Percentiles rank a stretch among this genome's conserved stretches.
These are phyloP conservation scores for Microplitis demolitor DNA, from an alignment of 1,140 invertebrate genomes.

Conservation along the genomic window DNA sequence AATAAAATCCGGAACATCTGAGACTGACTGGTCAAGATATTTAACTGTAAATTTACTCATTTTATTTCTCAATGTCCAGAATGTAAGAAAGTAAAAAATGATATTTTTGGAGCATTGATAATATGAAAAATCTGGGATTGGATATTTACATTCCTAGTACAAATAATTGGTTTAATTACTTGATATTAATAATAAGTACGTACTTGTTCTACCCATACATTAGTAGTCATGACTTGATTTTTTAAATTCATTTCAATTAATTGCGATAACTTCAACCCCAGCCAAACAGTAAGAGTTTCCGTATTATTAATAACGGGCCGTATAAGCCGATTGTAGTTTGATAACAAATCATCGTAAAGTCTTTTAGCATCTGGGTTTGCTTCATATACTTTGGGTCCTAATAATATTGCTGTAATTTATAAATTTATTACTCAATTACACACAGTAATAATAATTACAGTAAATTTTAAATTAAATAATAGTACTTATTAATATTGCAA, in stretches of 20 bases:
- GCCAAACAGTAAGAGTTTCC: constrained; percentile 89
- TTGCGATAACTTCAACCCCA: constrained; percentile 92
- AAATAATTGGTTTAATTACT: not conserved
- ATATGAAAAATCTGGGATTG: not conserved
- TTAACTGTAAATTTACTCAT: not conserved
- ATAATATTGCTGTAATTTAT: constrained; percentile 4
- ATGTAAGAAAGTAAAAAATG: no score
- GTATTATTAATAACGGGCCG: constrained; percentile 93
- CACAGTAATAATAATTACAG: no score
- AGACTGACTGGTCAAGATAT: not conserved
- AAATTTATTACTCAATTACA: not conserved
- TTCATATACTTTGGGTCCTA: constrained; percentile 64
- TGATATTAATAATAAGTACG: constrained; percentile 21
- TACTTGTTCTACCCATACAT: constrained; percentile 92
- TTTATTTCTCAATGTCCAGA: not conserved
- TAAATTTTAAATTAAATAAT: no score
- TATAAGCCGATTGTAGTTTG: constrained; percentile 96
- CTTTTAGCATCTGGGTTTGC: constrained; percentile 90
- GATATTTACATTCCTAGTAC: not conserved
- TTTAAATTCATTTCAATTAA: constrained; percentile 95
- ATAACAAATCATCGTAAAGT: constrained; percentile 89
- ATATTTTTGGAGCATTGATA: not conserved
- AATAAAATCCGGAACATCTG: not conserved
- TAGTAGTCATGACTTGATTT: constrained; percentile 96
- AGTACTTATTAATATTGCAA: no score